Conservation (phyloP, 2,888 invertebrate species). For the Drymonia ruficornis region DNA sequence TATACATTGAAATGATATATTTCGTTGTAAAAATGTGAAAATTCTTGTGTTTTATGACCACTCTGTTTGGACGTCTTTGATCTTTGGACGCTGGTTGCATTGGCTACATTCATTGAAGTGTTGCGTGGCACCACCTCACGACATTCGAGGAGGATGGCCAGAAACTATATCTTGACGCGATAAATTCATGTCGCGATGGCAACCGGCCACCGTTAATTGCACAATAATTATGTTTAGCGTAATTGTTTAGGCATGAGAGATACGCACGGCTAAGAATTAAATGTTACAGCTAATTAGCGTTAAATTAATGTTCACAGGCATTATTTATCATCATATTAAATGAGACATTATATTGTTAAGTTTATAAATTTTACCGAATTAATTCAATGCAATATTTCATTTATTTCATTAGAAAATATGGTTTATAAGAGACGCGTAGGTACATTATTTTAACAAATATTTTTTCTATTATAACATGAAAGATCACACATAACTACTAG, state of each 20-base stretch:
- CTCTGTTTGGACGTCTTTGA: constrained; percentile 21
- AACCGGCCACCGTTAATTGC: constrained; percentile 34
- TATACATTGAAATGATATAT: background rate
- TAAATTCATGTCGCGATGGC: constrained; percentile 43
- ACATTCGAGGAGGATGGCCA: constrained; percentile 22
- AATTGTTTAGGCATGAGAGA: constrained; percentile 21
- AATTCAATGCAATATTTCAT: too few relatives aligned
- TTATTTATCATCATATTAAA: too few relatives aligned
- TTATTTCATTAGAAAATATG: too few relatives aligned
- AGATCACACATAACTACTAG: too few relatives aligned
- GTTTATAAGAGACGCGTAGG: too few relatives aligned
- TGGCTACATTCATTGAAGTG: constrained; percentile 34
- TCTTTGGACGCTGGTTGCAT: constrained; percentile 13
- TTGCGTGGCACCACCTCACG: constrained; percentile 32
- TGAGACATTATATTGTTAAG: too few relatives aligned
- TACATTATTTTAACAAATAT: too few relatives aligned
- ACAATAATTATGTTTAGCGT: constrained; percentile 29
- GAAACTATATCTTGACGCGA: constrained; percentile 42
- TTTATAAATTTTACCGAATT: too few relatives aligned
- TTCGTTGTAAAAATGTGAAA: background rate
- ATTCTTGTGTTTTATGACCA: constrained; percentile 1
- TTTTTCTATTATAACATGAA: too few relatives aligned
- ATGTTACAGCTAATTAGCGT: constrained; percentile 18
- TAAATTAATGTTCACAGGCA: background rate
- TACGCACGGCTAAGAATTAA: constrained; percentile 15